phyloP scores from a whole-genome alignment of 2,888 invertebrate genomes.

The Rhimphoctona megacephalus region DNA sequence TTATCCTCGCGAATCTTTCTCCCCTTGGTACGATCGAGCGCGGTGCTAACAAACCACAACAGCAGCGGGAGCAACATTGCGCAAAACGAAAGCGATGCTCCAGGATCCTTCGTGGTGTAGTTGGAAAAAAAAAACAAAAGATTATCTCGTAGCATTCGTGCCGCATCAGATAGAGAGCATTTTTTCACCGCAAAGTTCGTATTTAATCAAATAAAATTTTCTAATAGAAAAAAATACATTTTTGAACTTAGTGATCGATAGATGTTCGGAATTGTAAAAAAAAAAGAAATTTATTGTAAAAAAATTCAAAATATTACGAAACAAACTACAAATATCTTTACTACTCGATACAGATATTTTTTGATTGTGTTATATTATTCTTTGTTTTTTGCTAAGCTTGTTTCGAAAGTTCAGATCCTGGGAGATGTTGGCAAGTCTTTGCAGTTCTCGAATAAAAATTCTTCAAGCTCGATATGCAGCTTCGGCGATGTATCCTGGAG shows the following conservation, averaged over 20 bases:
- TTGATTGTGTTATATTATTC: background rate
- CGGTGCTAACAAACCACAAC: constrained; percentile 60
- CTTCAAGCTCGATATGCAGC: constrained; percentile 6
- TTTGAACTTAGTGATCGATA: background rate
- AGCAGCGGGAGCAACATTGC: constrained; percentile 41
- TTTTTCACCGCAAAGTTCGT: background rate
- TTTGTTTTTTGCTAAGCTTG: background rate
- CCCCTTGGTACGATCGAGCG: constrained; percentile 49
- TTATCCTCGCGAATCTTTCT: constrained; percentile 68
- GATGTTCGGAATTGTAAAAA: background rate
- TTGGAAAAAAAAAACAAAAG: constrained; percentile 1
- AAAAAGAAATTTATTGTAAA: background rate
- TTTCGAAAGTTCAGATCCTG: background rate
- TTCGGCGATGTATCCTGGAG: constrained; percentile 17
- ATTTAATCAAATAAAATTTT: constrained; percentile 1
- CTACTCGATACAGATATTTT: too few species aligned
- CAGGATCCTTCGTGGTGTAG: constrained; percentile 7
- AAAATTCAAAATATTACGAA: background rate
- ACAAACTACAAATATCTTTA: background rate
- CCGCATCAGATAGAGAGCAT: constrained; percentile 1
- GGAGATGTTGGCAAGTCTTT: background rate
- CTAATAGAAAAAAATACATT: background rate
- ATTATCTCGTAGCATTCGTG: constrained; percentile 29
- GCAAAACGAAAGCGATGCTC: constrained; percentile 60
- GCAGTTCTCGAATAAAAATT: background rate